Conservation (phyloP, 2,113 vertebrate genomes). For the Peromyscus polionotus region DNA sequence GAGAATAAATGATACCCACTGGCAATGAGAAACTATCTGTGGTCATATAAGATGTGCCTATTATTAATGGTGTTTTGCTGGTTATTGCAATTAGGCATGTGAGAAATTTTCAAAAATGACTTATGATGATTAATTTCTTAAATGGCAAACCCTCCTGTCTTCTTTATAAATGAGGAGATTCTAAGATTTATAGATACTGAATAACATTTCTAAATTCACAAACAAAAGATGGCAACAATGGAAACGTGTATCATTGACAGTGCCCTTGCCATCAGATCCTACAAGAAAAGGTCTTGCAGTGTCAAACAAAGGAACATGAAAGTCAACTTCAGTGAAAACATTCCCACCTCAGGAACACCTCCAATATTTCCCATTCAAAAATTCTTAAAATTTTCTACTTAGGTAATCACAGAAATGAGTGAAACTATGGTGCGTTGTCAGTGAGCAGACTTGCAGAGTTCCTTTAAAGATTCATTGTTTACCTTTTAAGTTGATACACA, state of each 20-base stretch:
- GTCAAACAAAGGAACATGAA: background rate
- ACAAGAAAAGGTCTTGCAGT: background rate
- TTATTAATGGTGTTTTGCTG: slow-evolving; percentile 75
- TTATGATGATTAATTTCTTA: slow-evolving; percentile 68
- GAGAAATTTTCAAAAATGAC: slow-evolving; percentile 64
- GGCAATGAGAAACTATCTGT: slow-evolving; percentile 62
- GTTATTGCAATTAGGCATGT: slow-evolving; percentile 75
- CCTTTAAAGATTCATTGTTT: background rate
- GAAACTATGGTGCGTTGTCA: background rate
- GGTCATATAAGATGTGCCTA: slow-evolving; percentile 63
- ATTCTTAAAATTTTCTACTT: background rate
- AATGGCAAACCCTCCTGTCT: slow-evolving; percentile 1
- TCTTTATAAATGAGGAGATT: slow-evolving; percentile 57
- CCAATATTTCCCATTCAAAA: background rate
- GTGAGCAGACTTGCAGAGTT: background rate
- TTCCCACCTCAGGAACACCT: background rate
- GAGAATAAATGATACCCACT: slow-evolving; percentile 51
- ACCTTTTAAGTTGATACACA: background rate
- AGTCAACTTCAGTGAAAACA: background rate
- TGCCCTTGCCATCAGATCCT: background rate
- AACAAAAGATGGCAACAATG: slow-evolving; percentile 54
- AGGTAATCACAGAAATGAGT: background rate
- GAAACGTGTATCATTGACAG: too few relatives aligned
- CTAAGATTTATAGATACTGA: slow-evolving; percentile 66
- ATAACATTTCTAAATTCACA: slow-evolving; percentile 44